A percentile compares a stretch with the other conserved stretches of the same genome.
These are phyloP conservation scores for Scophthalmus maximus DNA, from an alignment of 2,113 vertebrate genomes.

Conservation along the genomic window DNA sequence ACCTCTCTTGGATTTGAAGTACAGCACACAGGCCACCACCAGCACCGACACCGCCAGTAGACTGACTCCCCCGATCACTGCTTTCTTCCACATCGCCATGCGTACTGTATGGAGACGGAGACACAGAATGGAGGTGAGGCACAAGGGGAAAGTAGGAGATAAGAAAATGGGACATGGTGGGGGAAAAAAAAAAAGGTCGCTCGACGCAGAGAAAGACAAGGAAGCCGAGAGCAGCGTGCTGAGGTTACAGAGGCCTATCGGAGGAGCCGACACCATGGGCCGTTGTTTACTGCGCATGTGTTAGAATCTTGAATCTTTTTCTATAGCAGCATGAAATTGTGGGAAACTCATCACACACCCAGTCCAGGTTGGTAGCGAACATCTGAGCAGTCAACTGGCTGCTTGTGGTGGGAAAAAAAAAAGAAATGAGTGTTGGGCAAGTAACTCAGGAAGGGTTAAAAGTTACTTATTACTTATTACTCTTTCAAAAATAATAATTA, in stretches of 20 bases:
- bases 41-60: slow-evolving; percentile 55
- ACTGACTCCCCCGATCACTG: slow-evolving; percentile 57
- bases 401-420: background rate
- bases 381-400: too few relatives aligned
- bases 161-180: background rate
- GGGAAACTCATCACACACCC: too few relatives aligned
- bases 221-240: too few relatives aligned
- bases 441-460: too few relatives aligned
- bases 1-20: slow-evolving; percentile 79
- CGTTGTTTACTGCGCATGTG: background rate
- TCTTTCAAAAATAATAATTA: too few relatives aligned
- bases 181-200: background rate
- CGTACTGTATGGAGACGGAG: slow-evolving; percentile 64
- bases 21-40: slow-evolving; percentile 50
- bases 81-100: slow-evolving; percentile 81
- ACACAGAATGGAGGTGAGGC: slow-evolving; percentile 1
- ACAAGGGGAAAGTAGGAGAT: background rate
- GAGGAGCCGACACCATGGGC: background rate
- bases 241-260: too few relatives aligned
- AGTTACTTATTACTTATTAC: too few relatives aligned
- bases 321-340: too few relatives aligned
- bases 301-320: too few relatives aligned
- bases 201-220: background rate
- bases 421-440: too few relatives aligned
- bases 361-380: too few relatives aligned